phyloP scores from a whole-genome alignment of 1,140 invertebrate species.

The Formica exsecta region DNA sequence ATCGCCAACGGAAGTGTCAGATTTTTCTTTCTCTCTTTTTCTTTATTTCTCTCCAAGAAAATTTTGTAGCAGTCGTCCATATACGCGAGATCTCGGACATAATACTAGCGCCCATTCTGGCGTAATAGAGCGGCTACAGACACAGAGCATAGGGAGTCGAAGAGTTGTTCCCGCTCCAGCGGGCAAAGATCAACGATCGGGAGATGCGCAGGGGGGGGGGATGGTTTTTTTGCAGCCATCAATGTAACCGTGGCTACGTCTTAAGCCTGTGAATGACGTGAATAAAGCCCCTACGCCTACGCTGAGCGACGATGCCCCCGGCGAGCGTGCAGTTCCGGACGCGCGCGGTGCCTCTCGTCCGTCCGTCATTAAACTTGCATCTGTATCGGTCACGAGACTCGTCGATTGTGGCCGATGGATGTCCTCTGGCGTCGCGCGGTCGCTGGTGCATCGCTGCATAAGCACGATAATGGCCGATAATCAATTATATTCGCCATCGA shows the following conservation, averaged over 20 bases:
- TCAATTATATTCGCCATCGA: constrained; percentile 37
- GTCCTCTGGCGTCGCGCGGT: background rate
- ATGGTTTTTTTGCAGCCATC: background rate
- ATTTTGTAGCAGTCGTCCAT: background rate
- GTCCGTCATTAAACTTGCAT: constrained; percentile 62
- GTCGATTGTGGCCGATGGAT: constrained; percentile 46
- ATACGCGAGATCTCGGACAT: background rate
- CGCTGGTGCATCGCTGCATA: background rate
- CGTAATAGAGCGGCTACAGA: constrained; percentile 11
- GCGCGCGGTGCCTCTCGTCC: constrained; percentile 22
- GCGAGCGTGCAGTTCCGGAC: constrained; percentile 37
- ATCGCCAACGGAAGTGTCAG: background rate
- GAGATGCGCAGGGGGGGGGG: constrained; percentile 7
- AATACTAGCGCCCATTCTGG: background rate
- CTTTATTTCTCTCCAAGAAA: background rate
- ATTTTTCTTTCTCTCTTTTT: background rate
- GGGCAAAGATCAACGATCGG: constrained; percentile 60
- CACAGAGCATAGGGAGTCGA: background rate
- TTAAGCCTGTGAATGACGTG: constrained; percentile 58
- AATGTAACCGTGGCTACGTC: background rate
- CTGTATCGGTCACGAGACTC: constrained; percentile 67
- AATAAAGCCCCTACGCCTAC: constrained; percentile 61
- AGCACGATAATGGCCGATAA: constrained; percentile 13
- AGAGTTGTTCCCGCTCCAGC: constrained; percentile 36
- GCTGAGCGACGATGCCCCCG: background rate